These are phyloP conservation scores for Operophtera brumata DNA, from an alignment of 2,888 invertebrate genomes.

Conservation along the genomic window DNA sequence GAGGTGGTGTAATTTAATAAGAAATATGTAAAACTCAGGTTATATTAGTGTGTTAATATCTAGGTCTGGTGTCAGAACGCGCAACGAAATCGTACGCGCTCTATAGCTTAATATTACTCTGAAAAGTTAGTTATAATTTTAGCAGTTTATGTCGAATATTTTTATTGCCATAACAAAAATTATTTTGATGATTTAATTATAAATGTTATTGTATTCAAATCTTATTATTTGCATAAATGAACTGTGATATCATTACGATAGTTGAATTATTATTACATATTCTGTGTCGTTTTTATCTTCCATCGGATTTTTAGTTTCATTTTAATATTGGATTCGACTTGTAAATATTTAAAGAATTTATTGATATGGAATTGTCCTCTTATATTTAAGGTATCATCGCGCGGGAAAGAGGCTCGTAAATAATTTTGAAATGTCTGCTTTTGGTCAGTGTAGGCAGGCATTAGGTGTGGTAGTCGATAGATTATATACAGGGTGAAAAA, in stretches of 20 bases:
- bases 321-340: conserved; percentile 48
- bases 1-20: no score
- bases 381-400: conserved; percentile 49
- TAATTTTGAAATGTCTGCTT: conserved; percentile 58
- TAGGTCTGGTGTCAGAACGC: no score
- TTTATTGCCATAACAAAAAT: conserved; percentile 56
- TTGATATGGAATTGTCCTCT: conserved; percentile 72
- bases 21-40: no score
- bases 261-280: conserved; percentile 62
- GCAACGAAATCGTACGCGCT: neutral
- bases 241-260: conserved; percentile 78
- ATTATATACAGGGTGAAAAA: no score
- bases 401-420: conserved; percentile 68
- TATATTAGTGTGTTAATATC: no score
- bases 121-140: conserved; percentile 11
- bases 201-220: conserved; percentile 41
- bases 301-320: conserved; percentile 33
- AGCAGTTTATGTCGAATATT: conserved; percentile 37
- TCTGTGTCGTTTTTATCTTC: conserved; percentile 19
- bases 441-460: conserved; percentile 24
- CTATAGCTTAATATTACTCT: conserved; percentile 15
- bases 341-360: conserved; percentile 62
- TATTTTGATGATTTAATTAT: conserved; percentile 33
- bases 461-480: conserved; percentile 1
- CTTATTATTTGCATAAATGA: conserved; percentile 78